These are phyloP conservation scores for Lerista edwardsae DNA, from an alignment of 2,797 vertebrate species.

Conservation along the genomic window DNA sequence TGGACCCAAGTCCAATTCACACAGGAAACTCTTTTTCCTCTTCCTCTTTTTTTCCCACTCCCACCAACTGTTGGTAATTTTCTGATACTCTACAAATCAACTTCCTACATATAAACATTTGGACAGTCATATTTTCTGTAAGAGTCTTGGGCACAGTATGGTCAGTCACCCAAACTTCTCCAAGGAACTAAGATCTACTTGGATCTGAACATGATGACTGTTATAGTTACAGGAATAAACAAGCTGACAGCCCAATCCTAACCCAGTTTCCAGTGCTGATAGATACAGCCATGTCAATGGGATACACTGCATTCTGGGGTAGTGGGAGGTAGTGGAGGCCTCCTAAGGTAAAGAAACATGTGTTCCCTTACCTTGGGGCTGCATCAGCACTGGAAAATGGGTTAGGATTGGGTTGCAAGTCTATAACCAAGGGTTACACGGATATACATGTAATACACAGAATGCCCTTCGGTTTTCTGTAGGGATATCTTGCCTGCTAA, in stretches of 20 bases:
- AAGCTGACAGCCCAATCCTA: too few relatives aligned
- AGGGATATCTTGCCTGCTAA: background rate
- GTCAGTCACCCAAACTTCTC: background rate
- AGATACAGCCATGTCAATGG: too few relatives aligned
- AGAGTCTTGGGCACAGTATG: background rate
- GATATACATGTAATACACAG: background rate
- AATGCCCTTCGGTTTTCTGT: background rate
- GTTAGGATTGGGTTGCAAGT: background rate
- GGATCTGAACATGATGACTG: background rate
- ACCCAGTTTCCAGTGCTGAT: too few relatives aligned
- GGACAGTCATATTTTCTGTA: background rate
- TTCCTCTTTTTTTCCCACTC: background rate
- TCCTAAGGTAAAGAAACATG: too few relatives aligned
- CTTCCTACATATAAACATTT: background rate
- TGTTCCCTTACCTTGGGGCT: too few relatives aligned
- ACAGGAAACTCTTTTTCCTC: background rate
- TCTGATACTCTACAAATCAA: background rate
- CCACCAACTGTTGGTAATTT: background rate
- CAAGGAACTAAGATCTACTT: background rate
- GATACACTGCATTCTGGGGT: too few relatives aligned
- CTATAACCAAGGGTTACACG: background rate
- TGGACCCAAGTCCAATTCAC: background rate
- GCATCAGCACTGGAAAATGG: too few relatives aligned
- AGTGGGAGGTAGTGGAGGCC: too few relatives aligned
- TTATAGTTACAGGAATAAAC: background rate